Evolutionary conservation across 2,888 invertebrate species (phyloP).

Genomic region (Tenthredo notha): DNA sequence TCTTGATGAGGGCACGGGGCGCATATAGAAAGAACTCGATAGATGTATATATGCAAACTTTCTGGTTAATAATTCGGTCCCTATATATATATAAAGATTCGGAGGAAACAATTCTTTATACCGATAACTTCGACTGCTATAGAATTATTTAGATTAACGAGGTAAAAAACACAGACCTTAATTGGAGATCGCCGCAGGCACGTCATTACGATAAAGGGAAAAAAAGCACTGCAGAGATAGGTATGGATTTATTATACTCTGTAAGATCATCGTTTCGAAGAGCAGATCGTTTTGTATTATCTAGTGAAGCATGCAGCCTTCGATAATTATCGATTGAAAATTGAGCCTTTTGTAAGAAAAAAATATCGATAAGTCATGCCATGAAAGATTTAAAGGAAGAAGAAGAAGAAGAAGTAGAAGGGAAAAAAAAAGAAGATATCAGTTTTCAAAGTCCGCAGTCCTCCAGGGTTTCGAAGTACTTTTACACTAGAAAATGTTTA

Average conservation of each 20-base stretch:
- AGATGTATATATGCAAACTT: not conserved
- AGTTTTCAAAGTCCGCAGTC: not conserved
- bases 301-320: constrained; percentile 10
- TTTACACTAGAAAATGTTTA: not conserved
- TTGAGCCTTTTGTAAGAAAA: not conserved
- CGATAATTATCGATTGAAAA: not conserved
- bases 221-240: not conserved
- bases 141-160: constrained; percentile 38
- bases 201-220: not conserved
- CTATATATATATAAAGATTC: not conserved
- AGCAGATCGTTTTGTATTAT: not conserved
- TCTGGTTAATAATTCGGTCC: not conserved
- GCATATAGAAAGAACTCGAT: not conserved
- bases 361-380: not conserved
- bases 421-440: not conserved
- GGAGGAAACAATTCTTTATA: not conserved
- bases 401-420: not conserved
- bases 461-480: not conserved
- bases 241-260: not conserved
- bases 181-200: constrained; percentile 2
- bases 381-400: not conserved
- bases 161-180: not conserved
- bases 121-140: not conserved
- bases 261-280: not conserved
- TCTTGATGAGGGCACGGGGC: constrained; percentile 5